These are phyloP conservation scores for Thereva unica DNA, from an alignment of 2,888 invertebrate genomes.

Conservation along the genomic window DNA sequence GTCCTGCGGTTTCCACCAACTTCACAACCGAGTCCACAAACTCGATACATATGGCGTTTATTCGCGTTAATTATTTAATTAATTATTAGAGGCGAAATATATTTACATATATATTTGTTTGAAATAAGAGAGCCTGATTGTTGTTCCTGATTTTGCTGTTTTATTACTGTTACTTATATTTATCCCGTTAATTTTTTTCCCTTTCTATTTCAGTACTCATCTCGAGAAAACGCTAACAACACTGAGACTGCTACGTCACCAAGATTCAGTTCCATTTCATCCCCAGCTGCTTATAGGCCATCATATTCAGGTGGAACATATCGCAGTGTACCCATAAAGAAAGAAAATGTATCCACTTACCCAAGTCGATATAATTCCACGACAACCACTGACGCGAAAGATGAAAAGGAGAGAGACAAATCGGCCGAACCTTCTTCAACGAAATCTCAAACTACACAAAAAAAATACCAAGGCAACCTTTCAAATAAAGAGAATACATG, in stretches of 20 bases:
- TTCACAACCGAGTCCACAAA: too few relatives aligned
- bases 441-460: conserved; percentile 20
- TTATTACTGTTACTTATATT: not conserved
- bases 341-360: conserved; percentile 51
- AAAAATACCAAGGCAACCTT: conserved; percentile 29
- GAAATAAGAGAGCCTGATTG: not conserved
- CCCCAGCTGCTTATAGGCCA: conserved; percentile 56
- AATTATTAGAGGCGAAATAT: too few relatives aligned
- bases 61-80: too few relatives aligned
- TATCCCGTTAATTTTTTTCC: not conserved
- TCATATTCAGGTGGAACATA: conserved; percentile 58
- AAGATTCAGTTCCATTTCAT: conserved; percentile 52
- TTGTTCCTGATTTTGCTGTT: not conserved
- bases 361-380: conserved; percentile 51
- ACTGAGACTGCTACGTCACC: conserved; percentile 39
- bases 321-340: conserved; percentile 50
- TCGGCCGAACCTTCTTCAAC: conserved; percentile 43
- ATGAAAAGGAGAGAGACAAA: conserved; percentile 44
- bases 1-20: too few relatives aligned
- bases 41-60: too few relatives aligned
- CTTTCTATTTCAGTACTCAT: conserved; percentile 49
- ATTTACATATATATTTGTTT: conserved; percentile 1
- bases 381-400: conserved; percentile 41
- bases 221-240: conserved; percentile 50
- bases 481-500: conserved; percentile 36